Evolutionary conservation across 2,888 invertebrate species (phyloP).

Genomic region (Oscheius myriophilus): DNA sequence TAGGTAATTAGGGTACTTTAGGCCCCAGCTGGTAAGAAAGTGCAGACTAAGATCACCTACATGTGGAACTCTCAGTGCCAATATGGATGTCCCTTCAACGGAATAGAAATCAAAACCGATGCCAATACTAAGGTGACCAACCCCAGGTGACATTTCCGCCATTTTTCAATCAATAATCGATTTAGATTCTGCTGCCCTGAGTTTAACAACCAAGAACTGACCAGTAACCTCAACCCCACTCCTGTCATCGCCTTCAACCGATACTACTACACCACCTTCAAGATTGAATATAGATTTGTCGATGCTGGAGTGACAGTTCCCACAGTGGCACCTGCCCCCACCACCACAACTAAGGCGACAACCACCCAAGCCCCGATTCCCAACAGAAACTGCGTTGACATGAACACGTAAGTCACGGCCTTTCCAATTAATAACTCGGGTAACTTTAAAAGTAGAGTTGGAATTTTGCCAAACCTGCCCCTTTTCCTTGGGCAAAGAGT

Average conservation of each 20-base stretch:
- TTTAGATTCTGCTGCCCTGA: slow-evolving; percentile 26
- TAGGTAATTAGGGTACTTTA: no score
- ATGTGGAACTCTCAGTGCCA: slow-evolving; percentile 41
- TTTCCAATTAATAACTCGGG: no score
- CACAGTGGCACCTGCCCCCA: background rate
- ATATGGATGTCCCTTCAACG: slow-evolving; percentile 46
- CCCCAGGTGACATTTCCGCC: slow-evolving; percentile 7
- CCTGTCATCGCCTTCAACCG: slow-evolving; percentile 30
- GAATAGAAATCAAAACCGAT: slow-evolving; percentile 35
- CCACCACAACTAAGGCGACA: background rate
- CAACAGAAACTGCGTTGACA: background rate
- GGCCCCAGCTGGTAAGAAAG: slow-evolving; percentile 40
- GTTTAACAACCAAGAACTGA: slow-evolving; percentile 16
- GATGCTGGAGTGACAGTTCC: background rate
- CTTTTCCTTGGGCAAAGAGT: no score
- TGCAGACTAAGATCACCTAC: slow-evolving; percentile 36
- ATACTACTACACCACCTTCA: slow-evolving; percentile 25
- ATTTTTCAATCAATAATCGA: background rate
- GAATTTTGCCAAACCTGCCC: no score
- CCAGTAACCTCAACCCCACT: slow-evolving; percentile 28
- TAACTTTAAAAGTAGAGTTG: no score
- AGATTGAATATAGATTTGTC: slow-evolving; percentile 16
- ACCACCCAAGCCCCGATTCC: slow-evolving; percentile 8
- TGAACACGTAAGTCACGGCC: no score
- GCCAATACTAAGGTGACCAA: slow-evolving; percentile 22